Conservation (phyloP, 2,888 invertebrate genomes). For the Halictus ligatus region DNA sequence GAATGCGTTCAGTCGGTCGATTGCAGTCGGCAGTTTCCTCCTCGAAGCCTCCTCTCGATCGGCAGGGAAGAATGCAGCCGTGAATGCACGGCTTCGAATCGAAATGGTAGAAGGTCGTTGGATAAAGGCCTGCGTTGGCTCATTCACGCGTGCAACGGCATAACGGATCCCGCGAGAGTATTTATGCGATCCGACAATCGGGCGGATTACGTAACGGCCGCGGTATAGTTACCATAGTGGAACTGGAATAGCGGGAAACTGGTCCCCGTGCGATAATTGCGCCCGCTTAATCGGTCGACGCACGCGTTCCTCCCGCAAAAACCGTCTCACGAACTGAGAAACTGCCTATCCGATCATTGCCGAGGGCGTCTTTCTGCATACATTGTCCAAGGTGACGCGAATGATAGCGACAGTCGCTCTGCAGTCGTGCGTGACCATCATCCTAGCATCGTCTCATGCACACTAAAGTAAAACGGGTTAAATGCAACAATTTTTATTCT, state of each 20-base stretch:
- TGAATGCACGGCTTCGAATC: constrained; percentile 37
- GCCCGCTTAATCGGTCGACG: constrained; percentile 75
- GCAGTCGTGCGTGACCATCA: neutral
- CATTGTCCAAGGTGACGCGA: neutral
- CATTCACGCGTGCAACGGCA: constrained; percentile 68
- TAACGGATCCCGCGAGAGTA: constrained; percentile 71
- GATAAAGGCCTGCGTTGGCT: constrained; percentile 45
- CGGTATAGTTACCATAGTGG: constrained; percentile 56
- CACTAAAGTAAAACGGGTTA: neutral
- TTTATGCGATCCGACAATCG: constrained; percentile 77
- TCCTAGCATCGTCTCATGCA: too few relatives aligned
- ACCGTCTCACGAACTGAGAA: constrained; percentile 48
- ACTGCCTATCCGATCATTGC: constrained; percentile 46
- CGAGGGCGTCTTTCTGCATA: constrained; percentile 36
- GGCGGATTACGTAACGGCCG: constrained; percentile 72
- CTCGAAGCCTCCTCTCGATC: constrained; percentile 24
- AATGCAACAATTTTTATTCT: neutral
- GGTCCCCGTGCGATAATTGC: constrained; percentile 79
- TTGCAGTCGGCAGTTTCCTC: constrained; percentile 25
- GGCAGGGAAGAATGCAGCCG: constrained; percentile 37
- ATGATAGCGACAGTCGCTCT: neutral
- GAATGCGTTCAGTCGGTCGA: neutral
- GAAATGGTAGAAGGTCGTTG: constrained; percentile 49
- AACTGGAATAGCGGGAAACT: constrained; percentile 82
- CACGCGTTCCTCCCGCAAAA: constrained; percentile 68